Percentiles rank a stretch among this genome's conserved stretches.
phyloP scores from a whole-genome alignment of 2,888 invertebrate genomes.

The Yponomeuta evonymella region DNA sequence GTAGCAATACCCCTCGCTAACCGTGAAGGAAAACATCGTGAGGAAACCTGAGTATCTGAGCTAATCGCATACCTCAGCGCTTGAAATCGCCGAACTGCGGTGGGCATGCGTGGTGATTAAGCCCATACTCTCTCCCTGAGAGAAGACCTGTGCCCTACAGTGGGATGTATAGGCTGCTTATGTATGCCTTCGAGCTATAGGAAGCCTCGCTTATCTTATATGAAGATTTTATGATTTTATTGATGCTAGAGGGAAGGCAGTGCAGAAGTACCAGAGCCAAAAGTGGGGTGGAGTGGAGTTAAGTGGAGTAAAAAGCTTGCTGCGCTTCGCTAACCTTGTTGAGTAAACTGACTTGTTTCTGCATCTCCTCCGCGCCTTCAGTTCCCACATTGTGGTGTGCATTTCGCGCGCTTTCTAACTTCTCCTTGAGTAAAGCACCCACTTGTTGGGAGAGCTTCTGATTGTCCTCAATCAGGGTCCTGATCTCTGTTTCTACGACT shows the following conservation, averaged over 20 bases:
- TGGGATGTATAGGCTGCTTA: no score
- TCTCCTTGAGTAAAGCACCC: conserved; percentile 53
- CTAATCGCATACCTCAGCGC: no score
- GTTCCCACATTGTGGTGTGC: conserved; percentile 31
- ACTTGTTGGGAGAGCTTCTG: conserved; percentile 65
- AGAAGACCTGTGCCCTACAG: no score
- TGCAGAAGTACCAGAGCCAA: neutral
- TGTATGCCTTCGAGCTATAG: no score
- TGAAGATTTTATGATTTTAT: no score
- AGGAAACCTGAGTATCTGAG: no score
- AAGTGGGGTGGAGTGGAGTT: neutral
- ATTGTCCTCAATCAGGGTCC: conserved; percentile 58
- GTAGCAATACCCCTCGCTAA: no score
- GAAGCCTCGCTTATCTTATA: no score
- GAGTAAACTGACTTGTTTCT: conserved; percentile 48
- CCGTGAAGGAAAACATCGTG: no score
- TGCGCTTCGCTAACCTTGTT: conserved; percentile 40
- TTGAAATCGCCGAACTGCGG: no score
- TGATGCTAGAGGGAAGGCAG: neutral
- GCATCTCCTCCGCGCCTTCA: conserved; percentile 52
- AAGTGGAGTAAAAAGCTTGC: neutral
- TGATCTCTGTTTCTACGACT: conserved; percentile 58
- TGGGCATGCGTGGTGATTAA: no score
- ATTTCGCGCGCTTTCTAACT: conserved; percentile 41
- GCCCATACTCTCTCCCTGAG: no score